Evolutionary conservation across 2,797 vertebrate species (phyloP).

Genomic region (Micropoecilia bifurca): DNA sequence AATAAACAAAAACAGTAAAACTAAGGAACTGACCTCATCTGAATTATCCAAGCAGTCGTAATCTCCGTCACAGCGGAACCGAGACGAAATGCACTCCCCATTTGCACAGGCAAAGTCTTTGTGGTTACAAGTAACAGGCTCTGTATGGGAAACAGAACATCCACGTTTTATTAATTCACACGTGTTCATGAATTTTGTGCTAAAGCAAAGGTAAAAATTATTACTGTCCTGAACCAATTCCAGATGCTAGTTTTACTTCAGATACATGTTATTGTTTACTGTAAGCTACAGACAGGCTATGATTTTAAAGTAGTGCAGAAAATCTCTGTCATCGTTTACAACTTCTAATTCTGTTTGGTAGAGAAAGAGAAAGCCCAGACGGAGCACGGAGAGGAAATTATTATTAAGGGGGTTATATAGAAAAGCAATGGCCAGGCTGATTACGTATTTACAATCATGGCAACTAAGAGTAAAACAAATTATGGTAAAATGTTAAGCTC

Average conservation of each 20-base stretch:
- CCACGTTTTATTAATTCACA: not conserved
- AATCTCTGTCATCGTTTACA: too few species aligned
- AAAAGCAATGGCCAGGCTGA: too few species aligned
- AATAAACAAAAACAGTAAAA: too few species aligned
- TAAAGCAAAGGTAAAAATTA: constrained; percentile 49
- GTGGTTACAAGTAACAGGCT: constrained; percentile 93
- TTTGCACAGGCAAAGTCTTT: constrained; percentile 95
- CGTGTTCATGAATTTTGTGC: not conserved
- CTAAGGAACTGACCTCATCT: constrained; percentile 88
- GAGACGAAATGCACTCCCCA: constrained; percentile 95
- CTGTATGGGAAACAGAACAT: constrained; percentile 68
- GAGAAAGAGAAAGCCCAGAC: too few species aligned
- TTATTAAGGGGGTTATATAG: too few species aligned
- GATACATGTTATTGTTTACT: not conserved
- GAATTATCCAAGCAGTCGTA: constrained; percentile 96
- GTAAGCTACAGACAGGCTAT: too few species aligned
- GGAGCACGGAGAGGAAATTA: too few species aligned
- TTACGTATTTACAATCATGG: not conserved
- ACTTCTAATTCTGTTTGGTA: too few species aligned
- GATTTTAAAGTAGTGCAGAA: too few species aligned
- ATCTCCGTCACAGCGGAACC: constrained; percentile 97
- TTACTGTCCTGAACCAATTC: not conserved
- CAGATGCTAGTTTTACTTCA: not conserved
- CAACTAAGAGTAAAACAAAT: not conserved
- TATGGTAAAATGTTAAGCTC: not conserved